phyloP scores from a whole-genome alignment of 2,888 invertebrate species.

The Ophioninae sp. region DNA sequence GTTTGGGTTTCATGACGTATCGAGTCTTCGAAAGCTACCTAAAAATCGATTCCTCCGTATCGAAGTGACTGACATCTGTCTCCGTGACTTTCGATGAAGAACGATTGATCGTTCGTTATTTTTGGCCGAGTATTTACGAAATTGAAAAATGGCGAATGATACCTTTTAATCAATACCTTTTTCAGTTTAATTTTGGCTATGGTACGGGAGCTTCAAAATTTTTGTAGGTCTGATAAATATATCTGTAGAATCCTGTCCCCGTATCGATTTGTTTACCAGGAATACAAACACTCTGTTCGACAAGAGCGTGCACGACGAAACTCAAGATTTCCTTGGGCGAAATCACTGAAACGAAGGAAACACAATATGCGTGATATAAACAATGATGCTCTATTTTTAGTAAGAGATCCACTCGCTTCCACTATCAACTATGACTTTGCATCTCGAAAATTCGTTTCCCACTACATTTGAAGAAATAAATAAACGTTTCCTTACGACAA shows the following conservation, averaged over 20 bases:
- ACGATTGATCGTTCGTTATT: not conserved
- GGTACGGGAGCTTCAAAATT: not conserved
- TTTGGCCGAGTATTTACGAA: not conserved
- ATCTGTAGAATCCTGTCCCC: not conserved
- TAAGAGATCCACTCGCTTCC: too few species aligned
- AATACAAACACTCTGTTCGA: slow-evolving; percentile 19
- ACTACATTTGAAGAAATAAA: too few species aligned
- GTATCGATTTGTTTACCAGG: slow-evolving; percentile 5
- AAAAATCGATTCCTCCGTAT: not conserved
- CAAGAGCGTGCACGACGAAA: too few species aligned
- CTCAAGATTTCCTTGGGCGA: too few species aligned
- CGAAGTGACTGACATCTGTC: not conserved
- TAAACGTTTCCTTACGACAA: too few species aligned
- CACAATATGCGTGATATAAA: too few species aligned
- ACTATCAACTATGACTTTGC: too few species aligned
- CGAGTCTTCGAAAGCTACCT: not conserved
- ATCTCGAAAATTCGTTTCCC: too few species aligned
- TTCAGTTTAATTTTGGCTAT: not conserved
- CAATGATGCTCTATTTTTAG: too few species aligned
- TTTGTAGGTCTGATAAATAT: slow-evolving; percentile 17
- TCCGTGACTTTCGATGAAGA: not conserved
- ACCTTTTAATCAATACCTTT: not conserved
- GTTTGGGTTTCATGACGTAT: not conserved
- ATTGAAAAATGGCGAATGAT: slow-evolving; percentile 1
- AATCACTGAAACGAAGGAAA: too few species aligned